Conservation (phyloP, 1,140 invertebrate genomes). For the Meteorus sp. region DNA sequence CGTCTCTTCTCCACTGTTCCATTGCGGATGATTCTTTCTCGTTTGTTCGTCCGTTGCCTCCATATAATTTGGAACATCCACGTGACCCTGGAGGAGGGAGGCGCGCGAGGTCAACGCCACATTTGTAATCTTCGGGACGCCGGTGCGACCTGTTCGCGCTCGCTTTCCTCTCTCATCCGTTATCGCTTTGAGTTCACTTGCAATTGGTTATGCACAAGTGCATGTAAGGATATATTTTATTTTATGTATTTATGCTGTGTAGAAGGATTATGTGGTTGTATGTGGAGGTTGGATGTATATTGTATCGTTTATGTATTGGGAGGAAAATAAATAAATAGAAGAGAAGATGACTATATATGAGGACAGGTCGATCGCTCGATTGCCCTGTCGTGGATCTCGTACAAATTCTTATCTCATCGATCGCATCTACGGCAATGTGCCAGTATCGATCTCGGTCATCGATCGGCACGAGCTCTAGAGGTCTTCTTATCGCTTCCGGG, state of each 20-base stretch:
- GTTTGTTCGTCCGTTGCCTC: too few species aligned
- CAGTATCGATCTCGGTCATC: conserved; percentile 14
- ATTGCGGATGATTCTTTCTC: too few species aligned
- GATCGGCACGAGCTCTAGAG: conserved; percentile 18
- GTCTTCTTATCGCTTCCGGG: conserved; percentile 4
- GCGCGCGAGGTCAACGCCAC: conserved; percentile 50
- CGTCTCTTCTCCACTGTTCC: conserved; percentile 35
- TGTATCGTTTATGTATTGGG: not conserved
- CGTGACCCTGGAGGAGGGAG: conserved; percentile 50
- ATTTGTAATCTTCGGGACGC: conserved; percentile 55
- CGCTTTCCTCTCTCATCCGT: conserved; percentile 23
- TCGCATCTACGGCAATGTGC: not conserved
- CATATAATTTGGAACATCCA: conserved; percentile 58
- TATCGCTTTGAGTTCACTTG: not conserved
- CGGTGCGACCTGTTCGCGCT: conserved; percentile 54
- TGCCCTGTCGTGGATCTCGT: conserved; percentile 5
- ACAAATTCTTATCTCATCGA: conserved; percentile 2
- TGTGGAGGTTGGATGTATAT: not conserved
- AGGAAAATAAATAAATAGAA: not conserved
- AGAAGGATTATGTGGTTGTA: too few species aligned
- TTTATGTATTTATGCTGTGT: too few species aligned
- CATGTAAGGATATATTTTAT: not conserved
- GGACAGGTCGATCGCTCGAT: conserved; percentile 4
- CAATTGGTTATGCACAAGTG: not conserved
- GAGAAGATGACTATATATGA: not conserved